Conservation (phyloP, 1,140 invertebrate species). For the Oncopeltus fasciatus region DNA sequence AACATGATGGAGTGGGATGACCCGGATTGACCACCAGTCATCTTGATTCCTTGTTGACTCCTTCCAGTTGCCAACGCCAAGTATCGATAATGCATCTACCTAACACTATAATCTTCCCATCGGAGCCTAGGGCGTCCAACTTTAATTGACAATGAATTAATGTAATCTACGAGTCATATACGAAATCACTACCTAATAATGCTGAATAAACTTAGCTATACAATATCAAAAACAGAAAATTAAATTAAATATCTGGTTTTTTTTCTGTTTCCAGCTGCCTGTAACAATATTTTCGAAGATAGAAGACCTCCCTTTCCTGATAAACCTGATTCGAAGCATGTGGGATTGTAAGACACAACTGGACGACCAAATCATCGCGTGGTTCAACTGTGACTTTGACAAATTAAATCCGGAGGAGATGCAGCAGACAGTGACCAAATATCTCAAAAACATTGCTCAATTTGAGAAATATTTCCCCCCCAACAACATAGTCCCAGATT, state of each 20-base stretch:
- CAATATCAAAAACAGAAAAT: neutral
- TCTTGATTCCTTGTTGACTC: no score
- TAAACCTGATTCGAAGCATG: slow-evolving; percentile 58
- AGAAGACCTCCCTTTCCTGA: slow-evolving; percentile 58
- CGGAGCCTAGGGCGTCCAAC: no score
- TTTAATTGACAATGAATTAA: no score
- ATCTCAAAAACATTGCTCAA: slow-evolving; percentile 45
- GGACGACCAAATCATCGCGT: slow-evolving; percentile 41
- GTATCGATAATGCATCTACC: no score
- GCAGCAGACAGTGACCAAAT: slow-evolving; percentile 44
- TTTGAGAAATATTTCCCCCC: slow-evolving; percentile 36
- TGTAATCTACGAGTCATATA: no score
- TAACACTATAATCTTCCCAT: no score
- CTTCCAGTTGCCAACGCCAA: no score
- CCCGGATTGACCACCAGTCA: no score
- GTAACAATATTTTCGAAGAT: slow-evolving; percentile 63
- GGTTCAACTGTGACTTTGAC: slow-evolving; percentile 50
- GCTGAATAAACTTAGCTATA: neutral
- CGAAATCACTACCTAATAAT: no score
- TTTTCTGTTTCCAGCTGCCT: slow-evolving; percentile 38
- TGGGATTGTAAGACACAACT: slow-evolving; percentile 62
- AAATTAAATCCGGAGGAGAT: slow-evolving; percentile 56
- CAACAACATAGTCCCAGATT: slow-evolving; percentile 56
- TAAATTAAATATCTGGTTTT: neutral
- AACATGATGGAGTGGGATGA: no score